A percentile compares a stretch with the other conserved stretches of the same genome.
These are phyloP conservation scores for Lomographa bimaculata DNA, from an alignment of 2,888 invertebrate genomes.

Conservation along the genomic window DNA sequence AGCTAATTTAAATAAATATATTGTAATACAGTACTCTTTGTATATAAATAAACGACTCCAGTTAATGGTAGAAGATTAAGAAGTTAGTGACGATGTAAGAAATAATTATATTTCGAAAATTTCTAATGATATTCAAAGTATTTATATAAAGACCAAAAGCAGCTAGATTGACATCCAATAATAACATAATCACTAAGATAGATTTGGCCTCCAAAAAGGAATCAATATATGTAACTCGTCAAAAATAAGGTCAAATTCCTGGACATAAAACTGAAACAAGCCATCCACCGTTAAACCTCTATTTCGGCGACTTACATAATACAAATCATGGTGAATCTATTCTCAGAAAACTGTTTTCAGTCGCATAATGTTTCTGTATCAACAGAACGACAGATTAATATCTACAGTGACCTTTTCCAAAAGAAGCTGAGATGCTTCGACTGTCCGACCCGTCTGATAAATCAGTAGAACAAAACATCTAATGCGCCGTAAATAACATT, in stretches of 20 bases:
- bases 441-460: conserved; percentile 20
- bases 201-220: too few species aligned
- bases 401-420: conserved; percentile 30
- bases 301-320: conserved; percentile 16
- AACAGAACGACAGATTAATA: conserved; percentile 20
- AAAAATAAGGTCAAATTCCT: conserved; percentile 16
- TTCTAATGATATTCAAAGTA: too few species aligned
- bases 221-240: too few species aligned
- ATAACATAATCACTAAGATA: too few species aligned
- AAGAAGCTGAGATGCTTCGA: conserved; percentile 23
- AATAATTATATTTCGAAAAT: too few species aligned
- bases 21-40: not conserved
- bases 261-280: conserved; percentile 12
- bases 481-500: conserved; percentile 19
- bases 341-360: conserved; percentile 16
- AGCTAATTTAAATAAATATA: conserved; percentile 2
- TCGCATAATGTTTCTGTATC: conserved; percentile 20
- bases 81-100: too few species aligned
- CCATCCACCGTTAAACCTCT: conserved; percentile 11
- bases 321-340: conserved; percentile 16
- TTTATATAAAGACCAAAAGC: too few species aligned
- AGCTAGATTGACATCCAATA: too few species aligned
- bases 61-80: too few species aligned
- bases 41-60: too few species aligned
- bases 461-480: conserved; percentile 30